Conservation (phyloP, 1,140 invertebrate species). For the Philopotamus ludificatus region DNA sequence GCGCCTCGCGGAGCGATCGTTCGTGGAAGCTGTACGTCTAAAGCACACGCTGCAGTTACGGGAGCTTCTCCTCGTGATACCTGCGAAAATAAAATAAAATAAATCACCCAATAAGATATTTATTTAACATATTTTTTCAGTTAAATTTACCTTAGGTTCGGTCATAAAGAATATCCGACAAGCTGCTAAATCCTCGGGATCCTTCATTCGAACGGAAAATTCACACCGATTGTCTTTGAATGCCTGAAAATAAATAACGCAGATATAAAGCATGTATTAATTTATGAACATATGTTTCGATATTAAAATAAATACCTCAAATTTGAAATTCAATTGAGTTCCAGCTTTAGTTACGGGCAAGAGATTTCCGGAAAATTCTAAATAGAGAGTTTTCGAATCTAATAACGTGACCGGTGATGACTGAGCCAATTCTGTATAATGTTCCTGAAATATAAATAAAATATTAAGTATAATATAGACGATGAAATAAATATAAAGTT, state of each 20-base stretch:
- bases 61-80: slow-evolving; percentile 74
- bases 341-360: slow-evolving; percentile 92
- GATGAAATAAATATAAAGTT: slow-evolving; percentile 15
- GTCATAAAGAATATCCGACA: slow-evolving; percentile 94
- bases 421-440: slow-evolving; percentile 86
- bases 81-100: slow-evolving; percentile 37
- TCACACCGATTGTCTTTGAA: slow-evolving; percentile 95
- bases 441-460: slow-evolving; percentile 65
- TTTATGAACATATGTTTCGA: background rate
- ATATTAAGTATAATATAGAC: background rate
- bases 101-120: slow-evolving; percentile 8
- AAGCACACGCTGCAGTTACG: slow-evolving; percentile 85
- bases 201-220: slow-evolving; percentile 83
- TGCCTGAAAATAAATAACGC: slow-evolving; percentile 69
- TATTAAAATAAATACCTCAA: slow-evolving; percentile 46
- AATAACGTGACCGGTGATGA: slow-evolving; percentile 63
- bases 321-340: slow-evolving; percentile 72
- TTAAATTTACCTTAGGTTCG: slow-evolving; percentile 73
- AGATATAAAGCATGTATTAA: background rate
- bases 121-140: background rate
- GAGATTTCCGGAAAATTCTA: slow-evolving; percentile 96
- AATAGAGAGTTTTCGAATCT: slow-evolving; percentile 82
- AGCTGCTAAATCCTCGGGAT: slow-evolving; percentile 76
- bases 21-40: slow-evolving; percentile 84
- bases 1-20: slow-evolving; percentile 68